Conservation (phyloP, 64 coral and sea anemone genomes). For the Actinia tenebrosa region DNA sequence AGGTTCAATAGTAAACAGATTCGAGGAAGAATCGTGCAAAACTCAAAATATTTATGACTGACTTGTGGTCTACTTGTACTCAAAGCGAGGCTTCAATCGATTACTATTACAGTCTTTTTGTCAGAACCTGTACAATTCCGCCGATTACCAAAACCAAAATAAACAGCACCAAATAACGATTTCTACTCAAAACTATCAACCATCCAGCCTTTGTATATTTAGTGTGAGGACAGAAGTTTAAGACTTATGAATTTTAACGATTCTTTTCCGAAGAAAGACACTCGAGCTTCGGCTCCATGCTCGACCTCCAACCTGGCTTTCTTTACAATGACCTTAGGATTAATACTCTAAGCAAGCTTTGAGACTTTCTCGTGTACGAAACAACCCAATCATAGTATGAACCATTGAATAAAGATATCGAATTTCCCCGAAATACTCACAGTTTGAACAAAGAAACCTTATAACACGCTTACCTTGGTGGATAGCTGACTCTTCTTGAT, state of each 20-base stretch:
- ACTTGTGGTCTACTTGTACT: constrained; percentile 21
- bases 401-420: not conserved
- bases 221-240: not conserved
- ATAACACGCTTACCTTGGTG: constrained; percentile 4
- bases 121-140: not conserved
- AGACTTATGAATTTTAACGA: constrained; percentile 30
- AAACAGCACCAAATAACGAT: not conserved
- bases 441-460: not conserved
- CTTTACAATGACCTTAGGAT: constrained; percentile 8
- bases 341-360: not conserved
- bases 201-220: not conserved
- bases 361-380: not conserved
- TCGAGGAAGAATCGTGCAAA: not conserved
- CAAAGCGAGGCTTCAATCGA: constrained; percentile 22
- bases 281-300: constrained; percentile 18
- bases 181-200: not conserved
- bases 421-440: not conserved
- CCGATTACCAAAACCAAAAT: not conserved
- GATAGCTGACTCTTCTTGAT: constrained; percentile 3
- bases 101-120: not conserved
- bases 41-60: constrained; percentile 28
- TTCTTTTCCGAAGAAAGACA: constrained; percentile 26
- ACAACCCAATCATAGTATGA: not conserved
- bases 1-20: constrained; percentile 25
- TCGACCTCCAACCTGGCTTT: constrained; percentile 15